A percentile compares a stretch with the other conserved stretches of the same genome.
Evolutionary conservation across 2,113 vertebrate species (phyloP).

Genomic region (Chroicocephalus ridibundus): DNA sequence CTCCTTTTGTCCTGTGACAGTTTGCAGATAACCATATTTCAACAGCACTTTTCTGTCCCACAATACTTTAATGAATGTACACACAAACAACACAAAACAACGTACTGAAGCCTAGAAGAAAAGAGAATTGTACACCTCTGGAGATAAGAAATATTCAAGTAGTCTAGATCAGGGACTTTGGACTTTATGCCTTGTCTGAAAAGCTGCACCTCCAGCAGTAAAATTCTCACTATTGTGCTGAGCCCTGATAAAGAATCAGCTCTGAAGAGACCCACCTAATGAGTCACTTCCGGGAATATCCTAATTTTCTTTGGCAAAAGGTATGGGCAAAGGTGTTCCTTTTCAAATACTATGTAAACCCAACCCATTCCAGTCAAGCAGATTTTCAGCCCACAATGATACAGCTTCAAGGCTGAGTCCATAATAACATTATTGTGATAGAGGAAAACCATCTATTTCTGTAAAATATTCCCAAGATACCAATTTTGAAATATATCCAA

Average conservation of each 20-base stretch:
- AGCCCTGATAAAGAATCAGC: slow-evolving; percentile 23
- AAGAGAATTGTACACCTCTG: not conserved
- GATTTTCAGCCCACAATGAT: not conserved
- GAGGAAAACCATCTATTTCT: not conserved
- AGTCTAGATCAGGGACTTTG: not conserved
- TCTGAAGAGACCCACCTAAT: slow-evolving; percentile 13
- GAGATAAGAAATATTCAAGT: slow-evolving; percentile 22
- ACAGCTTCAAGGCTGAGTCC: not conserved
- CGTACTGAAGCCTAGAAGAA: not conserved
- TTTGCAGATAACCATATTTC: not conserved
- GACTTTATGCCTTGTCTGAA: not conserved
- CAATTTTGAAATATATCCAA: not conserved
- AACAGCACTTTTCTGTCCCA: not conserved
- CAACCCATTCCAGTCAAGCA: not conserved
- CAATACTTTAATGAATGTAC: not conserved
- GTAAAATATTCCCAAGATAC: not conserved
- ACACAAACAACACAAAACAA: not conserved
- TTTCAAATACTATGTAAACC: not conserved
- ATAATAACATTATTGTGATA: not conserved
- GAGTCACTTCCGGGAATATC: slow-evolving; percentile 39
- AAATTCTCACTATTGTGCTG: not conserved
- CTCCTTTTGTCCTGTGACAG: not conserved
- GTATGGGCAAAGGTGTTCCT: not conserved
- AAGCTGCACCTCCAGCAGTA: slow-evolving; percentile 9
- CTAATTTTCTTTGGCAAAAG: not conserved